Percentiles rank a stretch among this genome's conserved stretches.
These are phyloP conservation scores for Rhinichthys klamathensis DNA, from an alignment of 2,113 vertebrate species.

Conservation along the genomic window DNA sequence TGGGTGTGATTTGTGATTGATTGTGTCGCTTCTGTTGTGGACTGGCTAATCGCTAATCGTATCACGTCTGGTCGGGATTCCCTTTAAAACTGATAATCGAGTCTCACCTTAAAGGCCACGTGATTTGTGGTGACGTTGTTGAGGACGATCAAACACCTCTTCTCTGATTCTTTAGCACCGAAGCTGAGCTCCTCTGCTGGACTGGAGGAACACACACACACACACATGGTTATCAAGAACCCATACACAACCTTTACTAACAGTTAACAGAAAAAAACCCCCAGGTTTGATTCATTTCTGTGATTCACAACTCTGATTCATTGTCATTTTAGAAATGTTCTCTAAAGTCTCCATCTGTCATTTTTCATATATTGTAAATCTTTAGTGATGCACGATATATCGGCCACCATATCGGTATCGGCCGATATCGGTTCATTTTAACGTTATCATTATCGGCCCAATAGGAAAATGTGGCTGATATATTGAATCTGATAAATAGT, in stretches of 20 bases:
- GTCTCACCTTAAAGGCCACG: slow-evolving; percentile 93
- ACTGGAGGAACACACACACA: slow-evolving; percentile 69
- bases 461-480: too few species aligned
- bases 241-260: not conserved
- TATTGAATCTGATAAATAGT: too few species aligned
- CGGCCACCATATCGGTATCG: too few species aligned
- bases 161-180: slow-evolving; percentile 90
- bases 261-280: too few species aligned
- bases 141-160: slow-evolving; percentile 91
- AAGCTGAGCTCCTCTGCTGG: slow-evolving; percentile 96
- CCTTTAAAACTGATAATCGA: too few species aligned
- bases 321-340: not conserved
- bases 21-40: too few species aligned
- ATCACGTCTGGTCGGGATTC: too few species aligned
- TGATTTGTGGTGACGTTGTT: slow-evolving; percentile 93
- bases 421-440: too few species aligned
- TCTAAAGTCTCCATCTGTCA: not conserved
- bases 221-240: not conserved
- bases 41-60: too few species aligned
- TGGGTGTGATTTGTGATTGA: too few species aligned
- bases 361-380: not conserved
- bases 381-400: too few species aligned
- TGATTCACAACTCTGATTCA: not conserved
- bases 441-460: too few species aligned
- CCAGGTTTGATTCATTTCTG: not conserved